phyloP scores from a whole-genome alignment of 2,797 vertebrate species.

The Urosaurus nigricauda region DNA sequence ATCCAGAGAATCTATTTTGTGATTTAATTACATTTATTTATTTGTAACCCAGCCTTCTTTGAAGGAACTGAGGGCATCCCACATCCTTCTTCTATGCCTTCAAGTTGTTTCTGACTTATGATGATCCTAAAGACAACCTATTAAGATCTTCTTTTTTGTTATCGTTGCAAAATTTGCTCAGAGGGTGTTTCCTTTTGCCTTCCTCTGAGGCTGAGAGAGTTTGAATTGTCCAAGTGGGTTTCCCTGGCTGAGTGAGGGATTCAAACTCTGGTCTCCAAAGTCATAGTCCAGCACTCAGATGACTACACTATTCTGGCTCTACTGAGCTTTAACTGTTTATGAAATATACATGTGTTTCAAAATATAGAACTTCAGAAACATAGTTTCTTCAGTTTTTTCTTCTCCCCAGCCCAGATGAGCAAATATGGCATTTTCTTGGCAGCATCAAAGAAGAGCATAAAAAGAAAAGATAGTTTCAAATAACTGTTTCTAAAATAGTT shows the following conservation, averaged over 20 bases:
- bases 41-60: background rate
- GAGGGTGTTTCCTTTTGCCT: no score
- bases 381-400: background rate
- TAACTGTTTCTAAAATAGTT: slow-evolving; percentile 45
- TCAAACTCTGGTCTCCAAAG: no score
- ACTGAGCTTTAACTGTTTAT: background rate
- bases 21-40: background rate
- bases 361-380: background rate
- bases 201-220: no score
- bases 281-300: no score
- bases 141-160: no score
- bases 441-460: background rate
- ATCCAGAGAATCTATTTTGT: background rate
- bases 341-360: background rate
- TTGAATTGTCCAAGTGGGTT: no score
- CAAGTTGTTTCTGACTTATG: no score
- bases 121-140: no score
- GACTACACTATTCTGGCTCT: no score
- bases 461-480: slow-evolving; percentile 9
- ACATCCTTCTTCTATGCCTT: background rate
- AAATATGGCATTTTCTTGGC: slow-evolving; percentile 27
- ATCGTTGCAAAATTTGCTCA: no score
- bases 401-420: no score
- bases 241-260: no score
- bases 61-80: background rate